A percentile compares a stretch with the other conserved stretches of the same genome.
phyloP scores from a whole-genome alignment of 2,797 vertebrate species.

The Distichodus sexfasciatus region DNA sequence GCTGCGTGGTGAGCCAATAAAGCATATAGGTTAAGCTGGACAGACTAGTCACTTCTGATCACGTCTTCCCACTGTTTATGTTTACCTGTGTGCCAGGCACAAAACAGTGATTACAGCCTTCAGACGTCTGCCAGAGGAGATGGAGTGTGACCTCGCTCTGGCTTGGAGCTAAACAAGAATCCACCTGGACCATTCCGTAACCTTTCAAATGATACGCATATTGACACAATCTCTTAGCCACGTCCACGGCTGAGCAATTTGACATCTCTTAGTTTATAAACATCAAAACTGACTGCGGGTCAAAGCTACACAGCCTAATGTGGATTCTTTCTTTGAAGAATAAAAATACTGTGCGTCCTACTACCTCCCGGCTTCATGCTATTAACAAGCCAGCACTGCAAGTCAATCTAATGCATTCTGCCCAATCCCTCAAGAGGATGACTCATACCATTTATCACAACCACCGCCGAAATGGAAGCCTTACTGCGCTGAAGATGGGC shows the following conservation, averaged over 20 bases:
- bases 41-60: not conserved
- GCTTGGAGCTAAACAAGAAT: not conserved
- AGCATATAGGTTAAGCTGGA: not conserved
- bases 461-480: constrained; percentile 29
- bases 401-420: constrained; percentile 28
- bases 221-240: not conserved
- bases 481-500: not conserved
- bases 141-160: not conserved
- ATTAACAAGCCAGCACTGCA: constrained; percentile 13
- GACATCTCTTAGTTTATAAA: not conserved
- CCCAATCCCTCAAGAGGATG: constrained; percentile 41
- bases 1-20: not conserved
- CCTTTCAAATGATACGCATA: not conserved
- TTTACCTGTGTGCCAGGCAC: not conserved
- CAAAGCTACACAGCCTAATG: not conserved
- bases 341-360: not conserved
- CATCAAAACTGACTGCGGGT: not conserved
- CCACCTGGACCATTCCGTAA: not conserved
- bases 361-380: constrained; percentile 3
- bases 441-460: constrained; percentile 47
- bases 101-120: not conserved
- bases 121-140: not conserved
- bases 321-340: not conserved
- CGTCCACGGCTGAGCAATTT: not conserved
- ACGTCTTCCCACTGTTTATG: not conserved